These are phyloP conservation scores for Antechinus flavipes DNA, from an alignment of 2,113 vertebrate species.

Conservation along the genomic window DNA sequence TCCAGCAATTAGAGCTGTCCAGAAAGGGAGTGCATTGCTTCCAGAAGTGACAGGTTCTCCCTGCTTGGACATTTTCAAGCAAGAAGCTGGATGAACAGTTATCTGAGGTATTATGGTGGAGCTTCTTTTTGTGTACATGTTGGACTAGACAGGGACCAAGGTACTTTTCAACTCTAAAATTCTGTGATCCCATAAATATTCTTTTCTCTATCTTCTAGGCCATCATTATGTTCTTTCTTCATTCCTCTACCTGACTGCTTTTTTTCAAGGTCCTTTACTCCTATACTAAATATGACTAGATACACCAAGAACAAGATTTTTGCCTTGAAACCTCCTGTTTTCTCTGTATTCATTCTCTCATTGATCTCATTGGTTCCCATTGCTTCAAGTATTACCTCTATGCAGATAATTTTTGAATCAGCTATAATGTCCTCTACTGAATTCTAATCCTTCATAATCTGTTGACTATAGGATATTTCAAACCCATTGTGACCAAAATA, in stretches of 20 bases:
- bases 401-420: not conserved
- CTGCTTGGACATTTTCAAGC: not conserved
- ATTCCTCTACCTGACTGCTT: not conserved
- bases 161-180: not conserved
- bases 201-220: not conserved
- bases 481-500: not conserved
- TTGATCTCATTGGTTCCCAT: not conserved
- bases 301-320: not conserved
- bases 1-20: not conserved
- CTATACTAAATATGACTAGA: not conserved
- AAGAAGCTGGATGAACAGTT: not conserved
- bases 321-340: not conserved
- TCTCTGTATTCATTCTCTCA: not conserved
- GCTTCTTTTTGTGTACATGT: not conserved
- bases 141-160: not conserved
- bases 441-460: not conserved
- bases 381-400: no score
- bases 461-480: not conserved
- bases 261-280: not conserved
- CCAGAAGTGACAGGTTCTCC: not conserved
- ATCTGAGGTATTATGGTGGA: not conserved
- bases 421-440: not conserved
- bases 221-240: not conserved
- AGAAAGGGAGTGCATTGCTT: not conserved
- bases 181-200: not conserved